A percentile compares a stretch with the other conserved stretches of the same genome.
These are phyloP conservation scores for Emydura subglobosa DNA, from an alignment of 2,113 vertebrate genomes.

Conservation along the genomic window DNA sequence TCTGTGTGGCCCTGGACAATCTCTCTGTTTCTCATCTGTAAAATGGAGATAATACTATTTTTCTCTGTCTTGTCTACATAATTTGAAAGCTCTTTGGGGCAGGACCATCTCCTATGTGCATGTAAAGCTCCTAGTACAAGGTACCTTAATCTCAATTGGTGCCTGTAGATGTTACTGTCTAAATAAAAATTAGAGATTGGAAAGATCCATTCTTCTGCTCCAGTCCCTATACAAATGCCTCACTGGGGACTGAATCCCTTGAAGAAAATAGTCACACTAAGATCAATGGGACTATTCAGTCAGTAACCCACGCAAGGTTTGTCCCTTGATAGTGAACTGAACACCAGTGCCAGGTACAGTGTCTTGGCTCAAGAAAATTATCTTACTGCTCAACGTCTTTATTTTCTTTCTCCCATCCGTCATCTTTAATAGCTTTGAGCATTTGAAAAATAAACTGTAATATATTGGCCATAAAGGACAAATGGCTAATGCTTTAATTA, in stretches of 20 bases:
- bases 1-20: not conserved
- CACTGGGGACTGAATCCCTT: not conserved
- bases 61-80: not conserved
- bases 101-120: not conserved
- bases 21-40: not conserved
- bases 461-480: slow-evolving; percentile 26
- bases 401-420: slow-evolving; percentile 8
- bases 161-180: not conserved
- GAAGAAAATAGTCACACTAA: not conserved
- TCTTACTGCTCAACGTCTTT: not conserved
- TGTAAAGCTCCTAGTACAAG: not conserved
- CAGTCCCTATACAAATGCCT: not conserved
- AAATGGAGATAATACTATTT: not conserved
- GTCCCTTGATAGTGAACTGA: slow-evolving; percentile 12
- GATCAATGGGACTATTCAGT: not conserved
- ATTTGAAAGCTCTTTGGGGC: not conserved
- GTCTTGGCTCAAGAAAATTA: not conserved
- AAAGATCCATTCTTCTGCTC: not conserved
- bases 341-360: not conserved
- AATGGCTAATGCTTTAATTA: slow-evolving; percentile 64
- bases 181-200: not conserved
- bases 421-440: slow-evolving; percentile 36
- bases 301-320: not conserved
- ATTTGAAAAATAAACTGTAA: slow-evolving; percentile 49
- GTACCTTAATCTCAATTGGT: not conserved